phyloP scores from a whole-genome alignment of 1,140 invertebrate species.

The Drosophila setifemur region DNA sequence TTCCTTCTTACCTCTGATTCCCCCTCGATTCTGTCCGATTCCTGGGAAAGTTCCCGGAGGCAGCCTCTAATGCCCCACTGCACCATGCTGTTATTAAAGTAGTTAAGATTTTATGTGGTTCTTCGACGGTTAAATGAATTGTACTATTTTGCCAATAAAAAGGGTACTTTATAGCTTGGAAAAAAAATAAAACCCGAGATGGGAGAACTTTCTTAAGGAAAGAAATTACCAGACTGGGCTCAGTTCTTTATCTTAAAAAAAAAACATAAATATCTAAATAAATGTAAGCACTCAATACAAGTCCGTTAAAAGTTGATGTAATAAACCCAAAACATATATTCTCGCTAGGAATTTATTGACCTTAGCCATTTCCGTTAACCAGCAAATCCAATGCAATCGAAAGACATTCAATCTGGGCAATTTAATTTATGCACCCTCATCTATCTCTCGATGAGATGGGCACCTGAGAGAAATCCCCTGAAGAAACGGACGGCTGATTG shows the following conservation, averaged over 20 bases:
- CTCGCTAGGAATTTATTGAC: no score
- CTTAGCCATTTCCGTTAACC: no score
- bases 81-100: background rate
- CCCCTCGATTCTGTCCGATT: background rate
- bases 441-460: background rate
- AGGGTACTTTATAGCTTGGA: no score
- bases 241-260: no score
- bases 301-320: no score
- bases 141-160: background rate
- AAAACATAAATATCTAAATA: no score
- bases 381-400: background rate
- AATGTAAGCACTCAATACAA: no score
- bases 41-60: constrained; percentile 64
- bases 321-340: no score
- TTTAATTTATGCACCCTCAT: constrained; percentile 44
- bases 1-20: no score
- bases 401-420: background rate
- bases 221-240: no score
- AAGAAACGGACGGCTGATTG: constrained; percentile 11
- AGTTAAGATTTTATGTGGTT: constrained; percentile 19
- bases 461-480: background rate
- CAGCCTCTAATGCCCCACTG: background rate
- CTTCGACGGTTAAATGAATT: constrained; percentile 19
- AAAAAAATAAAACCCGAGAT: no score
- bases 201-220: no score